Evolutionary conservation across 2,113 vertebrate genomes (phyloP), one percentile per base, ranked within the genome.

Genomic region (Pimephales promelas): DNA sequence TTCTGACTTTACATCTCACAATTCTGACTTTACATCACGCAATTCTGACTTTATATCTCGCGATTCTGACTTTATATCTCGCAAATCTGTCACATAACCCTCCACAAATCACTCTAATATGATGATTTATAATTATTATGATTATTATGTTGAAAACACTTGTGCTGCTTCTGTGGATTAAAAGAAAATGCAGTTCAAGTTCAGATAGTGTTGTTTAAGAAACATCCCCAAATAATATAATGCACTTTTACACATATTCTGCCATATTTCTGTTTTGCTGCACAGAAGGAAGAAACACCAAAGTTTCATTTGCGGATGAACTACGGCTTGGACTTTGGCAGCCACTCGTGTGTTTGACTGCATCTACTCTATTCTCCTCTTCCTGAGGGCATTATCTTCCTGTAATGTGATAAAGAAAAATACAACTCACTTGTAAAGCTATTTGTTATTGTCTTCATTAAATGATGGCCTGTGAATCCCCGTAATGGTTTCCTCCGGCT

Each of bases 401-500:
- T 20, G 49, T 82, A 84, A 87, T 34, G 45, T 78, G 61, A 87
- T 81, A 77, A 34, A 86, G 36, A 57, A 73, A 76, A 74, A 74
- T 77, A 82, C 61, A 61, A 59, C 34, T 81, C 34, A 79, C 56
- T 82, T 84, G 59, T 82, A 16, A 84, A 43, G 59, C 56, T 59
- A 84, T 84, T 79, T 86, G 80, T 85, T 87, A 74, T 75, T 54
- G 54, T 78, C 66, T 78, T 86, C 73, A 84, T 88, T 88, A 82
- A 86, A 86, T 59, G 34, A 84, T 61, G 70, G 61, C 79, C 40
- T 82, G 82, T 82, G 34, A 80, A 75, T 84, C 57, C 59, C 20
- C 43, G 31, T 82, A 79, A 83, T 75, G 54, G 73, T 83, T 52
- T 71, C 61, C 77, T 68, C 24, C 4, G 73, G 61, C 73, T 71